These are phyloP conservation scores for Orchestes rusci DNA, from an alignment of 2,888 invertebrate species.

Conservation along the genomic window DNA sequence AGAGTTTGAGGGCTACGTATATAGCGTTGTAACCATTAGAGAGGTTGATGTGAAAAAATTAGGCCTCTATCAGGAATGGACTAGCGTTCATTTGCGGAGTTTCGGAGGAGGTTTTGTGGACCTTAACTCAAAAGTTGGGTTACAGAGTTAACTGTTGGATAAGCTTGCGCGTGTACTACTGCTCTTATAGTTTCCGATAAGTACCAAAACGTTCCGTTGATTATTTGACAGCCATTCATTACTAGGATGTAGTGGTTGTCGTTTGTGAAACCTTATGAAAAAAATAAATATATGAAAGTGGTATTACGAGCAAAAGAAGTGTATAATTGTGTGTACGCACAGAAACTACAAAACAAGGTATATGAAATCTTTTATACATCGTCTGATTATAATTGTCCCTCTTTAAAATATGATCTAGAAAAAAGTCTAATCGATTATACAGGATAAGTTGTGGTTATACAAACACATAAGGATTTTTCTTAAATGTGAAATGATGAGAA, in stretches of 20 bases:
- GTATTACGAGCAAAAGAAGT: background rate
- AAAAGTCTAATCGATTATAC: too few species aligned
- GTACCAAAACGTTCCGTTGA: constrained; percentile 1
- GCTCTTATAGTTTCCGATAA: constrained; percentile 6
- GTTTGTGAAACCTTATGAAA: background rate
- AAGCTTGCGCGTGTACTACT: constrained; percentile 1
- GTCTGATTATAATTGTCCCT: too few species aligned
- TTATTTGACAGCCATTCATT: constrained; percentile 4
- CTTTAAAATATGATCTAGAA: too few species aligned
- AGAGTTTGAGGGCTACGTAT: too few species aligned
- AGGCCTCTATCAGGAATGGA: background rate
- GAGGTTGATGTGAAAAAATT: background rate
- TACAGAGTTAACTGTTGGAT: constrained; percentile 4
- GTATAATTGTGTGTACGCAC: too few species aligned
- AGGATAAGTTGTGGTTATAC: too few species aligned
- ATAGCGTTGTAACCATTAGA: constrained; percentile 6
- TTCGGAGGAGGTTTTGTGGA: background rate
- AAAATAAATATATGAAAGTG: too few species aligned
- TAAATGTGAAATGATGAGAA: too few species aligned
- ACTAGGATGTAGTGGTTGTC: constrained; percentile 1
- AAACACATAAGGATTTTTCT: too few species aligned
- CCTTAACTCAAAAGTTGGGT: constrained; percentile 2
- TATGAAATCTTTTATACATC: too few species aligned
- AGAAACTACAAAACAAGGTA: too few species aligned
- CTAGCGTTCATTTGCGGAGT: background rate